phyloP scores from a whole-genome alignment of 2,888 invertebrate species.

The Hyposoter dolosus region DNA sequence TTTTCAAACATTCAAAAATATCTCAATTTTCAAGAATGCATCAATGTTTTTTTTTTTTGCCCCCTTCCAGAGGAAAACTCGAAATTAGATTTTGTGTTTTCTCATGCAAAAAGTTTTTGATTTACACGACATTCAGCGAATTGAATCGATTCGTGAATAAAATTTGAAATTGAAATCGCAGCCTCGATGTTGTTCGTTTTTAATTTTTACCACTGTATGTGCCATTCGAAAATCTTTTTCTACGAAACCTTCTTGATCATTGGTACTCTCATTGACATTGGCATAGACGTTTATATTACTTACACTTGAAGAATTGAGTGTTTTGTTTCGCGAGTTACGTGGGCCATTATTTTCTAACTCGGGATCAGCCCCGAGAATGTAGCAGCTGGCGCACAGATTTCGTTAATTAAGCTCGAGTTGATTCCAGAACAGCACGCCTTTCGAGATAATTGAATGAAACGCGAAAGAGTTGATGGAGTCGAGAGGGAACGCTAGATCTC shows the following conservation, averaged over 20 bases:
- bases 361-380: conserved; percentile 47
- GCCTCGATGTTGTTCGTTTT: neutral
- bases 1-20: too few species aligned
- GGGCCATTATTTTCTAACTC: neutral
- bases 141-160: too few species aligned
- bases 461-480: conserved; percentile 12
- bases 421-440: conserved; percentile 75
- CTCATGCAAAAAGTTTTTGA: neutral
- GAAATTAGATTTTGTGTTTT: neutral
- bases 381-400: conserved; percentile 78
- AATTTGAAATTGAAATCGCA: neutral
- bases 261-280: neutral
- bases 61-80: too few species aligned
- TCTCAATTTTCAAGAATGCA: too few species aligned
- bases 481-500: conserved; percentile 41
- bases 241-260: neutral
- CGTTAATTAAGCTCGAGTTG: conserved; percentile 80
- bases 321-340: conserved; percentile 5
- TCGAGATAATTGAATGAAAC: conserved; percentile 78
- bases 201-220: neutral
- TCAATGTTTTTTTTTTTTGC: too few species aligned
- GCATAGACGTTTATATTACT: neutral
- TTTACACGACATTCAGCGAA: neutral
- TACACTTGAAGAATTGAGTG: neutral
- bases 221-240: neutral